Evolutionary conservation across 2,797 vertebrate genomes (phyloP).

Genomic region (Melanotaenia parkinsoni): DNA sequence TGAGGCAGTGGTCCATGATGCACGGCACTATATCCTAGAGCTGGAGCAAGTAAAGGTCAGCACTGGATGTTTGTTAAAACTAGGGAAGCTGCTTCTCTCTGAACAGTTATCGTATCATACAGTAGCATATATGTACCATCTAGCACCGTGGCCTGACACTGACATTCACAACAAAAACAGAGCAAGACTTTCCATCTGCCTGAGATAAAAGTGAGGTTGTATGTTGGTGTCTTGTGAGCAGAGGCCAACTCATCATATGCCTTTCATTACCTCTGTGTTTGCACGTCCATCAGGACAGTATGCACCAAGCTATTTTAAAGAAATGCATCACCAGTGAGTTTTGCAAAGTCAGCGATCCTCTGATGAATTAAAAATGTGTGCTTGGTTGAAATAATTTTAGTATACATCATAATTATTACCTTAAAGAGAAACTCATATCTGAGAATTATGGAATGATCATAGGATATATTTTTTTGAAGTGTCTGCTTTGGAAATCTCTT

Average conservation of each 20-base stretch:
- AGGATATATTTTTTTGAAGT: constrained; percentile 35
- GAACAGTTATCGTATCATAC: constrained; percentile 69
- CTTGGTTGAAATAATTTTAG: constrained; percentile 70
- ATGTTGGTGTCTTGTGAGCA: constrained; percentile 43
- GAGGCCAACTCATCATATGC: constrained; percentile 47
- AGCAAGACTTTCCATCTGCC: constrained; percentile 18
- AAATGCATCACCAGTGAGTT: constrained; percentile 69
- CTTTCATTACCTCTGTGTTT: constrained; percentile 68
- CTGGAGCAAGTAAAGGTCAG: constrained; percentile 80
- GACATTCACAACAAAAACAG: constrained; percentile 59
- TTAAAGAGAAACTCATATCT: constrained; percentile 65
- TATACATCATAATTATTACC: constrained; percentile 77
- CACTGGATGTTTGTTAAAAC: constrained; percentile 74
- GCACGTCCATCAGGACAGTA: constrained; percentile 68
- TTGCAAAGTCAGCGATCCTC: constrained; percentile 74
- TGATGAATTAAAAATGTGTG: constrained; percentile 78
- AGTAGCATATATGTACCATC: constrained; percentile 60
- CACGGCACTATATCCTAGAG: constrained; percentile 76
- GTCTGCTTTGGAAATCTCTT: constrained; percentile 42
- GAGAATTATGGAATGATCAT: constrained; percentile 48
- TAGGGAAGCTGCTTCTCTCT: constrained; percentile 64
- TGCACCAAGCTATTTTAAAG: constrained; percentile 71
- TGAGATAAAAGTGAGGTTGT: constrained; percentile 49
- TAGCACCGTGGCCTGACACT: constrained; percentile 42
- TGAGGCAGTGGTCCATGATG: constrained; percentile 78